phyloP scores from a whole-genome alignment of 2,797 vertebrate genomes.

The Myiotriccus ornatus region DNA sequence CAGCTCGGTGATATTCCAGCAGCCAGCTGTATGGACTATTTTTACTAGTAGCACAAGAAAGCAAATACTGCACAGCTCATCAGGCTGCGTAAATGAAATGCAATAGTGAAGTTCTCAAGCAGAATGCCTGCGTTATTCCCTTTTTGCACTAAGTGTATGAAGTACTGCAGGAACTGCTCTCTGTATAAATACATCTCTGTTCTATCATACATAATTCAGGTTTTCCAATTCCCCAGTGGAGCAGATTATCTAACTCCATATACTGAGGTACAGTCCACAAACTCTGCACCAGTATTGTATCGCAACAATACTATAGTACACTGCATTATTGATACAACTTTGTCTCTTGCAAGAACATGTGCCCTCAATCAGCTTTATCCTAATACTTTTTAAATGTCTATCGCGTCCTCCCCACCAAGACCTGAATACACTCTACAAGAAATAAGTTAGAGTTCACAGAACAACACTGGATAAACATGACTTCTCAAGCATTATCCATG shows the following conservation, averaged over 20 bases:
- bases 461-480: not conserved
- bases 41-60: constrained; percentile 32
- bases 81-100: constrained; percentile 43
- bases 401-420: not conserved
- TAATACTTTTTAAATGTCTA: constrained; percentile 9
- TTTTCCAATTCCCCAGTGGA: not conserved
- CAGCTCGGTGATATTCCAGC: not conserved
- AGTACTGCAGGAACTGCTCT: constrained; percentile 25
- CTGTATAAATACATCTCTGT: constrained; percentile 44
- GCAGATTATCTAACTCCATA: constrained; percentile 28
- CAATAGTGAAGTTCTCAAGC: constrained; percentile 25
- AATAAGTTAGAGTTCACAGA: not conserved
- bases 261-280: not conserved
- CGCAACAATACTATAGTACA: not conserved
- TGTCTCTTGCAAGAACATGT: not conserved
- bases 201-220: constrained; percentile 64
- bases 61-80: constrained; percentile 20
- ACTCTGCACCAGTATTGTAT: not conserved
- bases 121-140: not conserved
- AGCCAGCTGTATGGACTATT: constrained; percentile 8
- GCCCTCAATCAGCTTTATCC: not conserved
- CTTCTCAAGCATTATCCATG: not conserved
- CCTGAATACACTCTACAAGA: not conserved
- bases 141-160: not conserved
- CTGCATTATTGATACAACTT: not conserved